phyloP scores from a whole-genome alignment of 2,888 invertebrate genomes.

The Cantharis nigra region DNA sequence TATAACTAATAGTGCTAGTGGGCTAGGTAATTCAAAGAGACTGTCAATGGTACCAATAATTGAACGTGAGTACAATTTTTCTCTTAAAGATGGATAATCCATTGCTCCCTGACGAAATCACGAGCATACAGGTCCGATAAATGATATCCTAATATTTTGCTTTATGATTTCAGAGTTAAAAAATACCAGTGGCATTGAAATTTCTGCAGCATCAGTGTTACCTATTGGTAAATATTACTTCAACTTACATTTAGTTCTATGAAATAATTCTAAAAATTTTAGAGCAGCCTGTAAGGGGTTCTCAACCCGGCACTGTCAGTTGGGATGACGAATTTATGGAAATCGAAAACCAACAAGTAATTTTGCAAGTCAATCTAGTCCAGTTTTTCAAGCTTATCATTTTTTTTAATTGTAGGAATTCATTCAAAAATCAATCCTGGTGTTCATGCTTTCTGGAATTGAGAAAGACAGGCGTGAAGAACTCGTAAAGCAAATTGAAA shows the following conservation, averaged over 20 bases:
- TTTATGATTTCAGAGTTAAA: background rate
- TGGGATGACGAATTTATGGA: slow-evolving; percentile 67
- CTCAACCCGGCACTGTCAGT: slow-evolving; percentile 70
- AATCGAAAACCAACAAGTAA: slow-evolving; percentile 30
- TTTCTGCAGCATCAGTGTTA: background rate
- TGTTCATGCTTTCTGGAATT: slow-evolving; percentile 48
- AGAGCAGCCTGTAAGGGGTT: slow-evolving; percentile 46
- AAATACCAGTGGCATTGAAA: background rate
- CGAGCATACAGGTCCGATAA: no score
- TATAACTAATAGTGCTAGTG: slow-evolving; percentile 53
- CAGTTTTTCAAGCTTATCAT: background rate
- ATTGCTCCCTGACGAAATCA: no score
- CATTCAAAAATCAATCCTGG: background rate
- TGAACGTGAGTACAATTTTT: slow-evolving; percentile 30
- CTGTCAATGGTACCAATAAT: slow-evolving; percentile 45
- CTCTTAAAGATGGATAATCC: no score
- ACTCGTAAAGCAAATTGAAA: slow-evolving; percentile 40
- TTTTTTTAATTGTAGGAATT: background rate
- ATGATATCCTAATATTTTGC: no score
- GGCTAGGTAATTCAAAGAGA: slow-evolving; percentile 46
- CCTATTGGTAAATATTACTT: background rate
- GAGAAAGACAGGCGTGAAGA: slow-evolving; percentile 35
- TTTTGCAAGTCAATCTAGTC: background rate
- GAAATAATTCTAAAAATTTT: slow-evolving; percentile 10
- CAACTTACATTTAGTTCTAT: background rate